Percentiles rank a stretch among this genome's conserved stretches.
phyloP scores from a whole-genome alignment of 2,113 vertebrate species.

The Aegotheles bennettii region DNA sequence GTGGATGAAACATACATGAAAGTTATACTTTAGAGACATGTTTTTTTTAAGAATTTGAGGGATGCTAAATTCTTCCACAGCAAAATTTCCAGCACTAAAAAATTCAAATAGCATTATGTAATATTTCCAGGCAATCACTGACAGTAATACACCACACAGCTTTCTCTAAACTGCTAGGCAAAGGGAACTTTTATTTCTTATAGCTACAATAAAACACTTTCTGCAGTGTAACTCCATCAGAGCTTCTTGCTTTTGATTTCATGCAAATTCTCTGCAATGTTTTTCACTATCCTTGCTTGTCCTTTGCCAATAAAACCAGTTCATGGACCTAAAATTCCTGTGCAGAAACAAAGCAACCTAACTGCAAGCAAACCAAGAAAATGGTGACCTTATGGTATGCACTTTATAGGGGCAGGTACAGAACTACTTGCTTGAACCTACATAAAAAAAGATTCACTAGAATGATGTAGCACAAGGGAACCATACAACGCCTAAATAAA shows the following conservation, averaged over 20 bases:
- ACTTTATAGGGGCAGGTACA: not conserved
- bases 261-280: not conserved
- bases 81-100: not conserved
- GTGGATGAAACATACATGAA: not conserved
- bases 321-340: not conserved
- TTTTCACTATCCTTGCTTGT: not conserved
- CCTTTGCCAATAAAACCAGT: not conserved
- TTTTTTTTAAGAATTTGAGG: not conserved
- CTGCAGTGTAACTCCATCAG: not conserved
- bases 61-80: not conserved
- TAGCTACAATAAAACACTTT: not conserved
- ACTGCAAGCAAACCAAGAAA: not conserved
- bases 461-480: not conserved
- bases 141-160: not conserved
- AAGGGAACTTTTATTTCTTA: not conserved
- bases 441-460: not conserved
- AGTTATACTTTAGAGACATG: not conserved
- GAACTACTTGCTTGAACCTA: not conserved
- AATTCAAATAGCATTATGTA: not conserved
- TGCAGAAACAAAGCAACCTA: not conserved
- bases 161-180: not conserved
- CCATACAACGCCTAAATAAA: fast-evolving
- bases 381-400: not conserved
- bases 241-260: not conserved
- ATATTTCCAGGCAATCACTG: not conserved